Evolutionary conservation across 2,797 vertebrate species (phyloP), one percentile per base, ranked within the genome.

Genomic region (Pachyuromys duprasi): DNA sequence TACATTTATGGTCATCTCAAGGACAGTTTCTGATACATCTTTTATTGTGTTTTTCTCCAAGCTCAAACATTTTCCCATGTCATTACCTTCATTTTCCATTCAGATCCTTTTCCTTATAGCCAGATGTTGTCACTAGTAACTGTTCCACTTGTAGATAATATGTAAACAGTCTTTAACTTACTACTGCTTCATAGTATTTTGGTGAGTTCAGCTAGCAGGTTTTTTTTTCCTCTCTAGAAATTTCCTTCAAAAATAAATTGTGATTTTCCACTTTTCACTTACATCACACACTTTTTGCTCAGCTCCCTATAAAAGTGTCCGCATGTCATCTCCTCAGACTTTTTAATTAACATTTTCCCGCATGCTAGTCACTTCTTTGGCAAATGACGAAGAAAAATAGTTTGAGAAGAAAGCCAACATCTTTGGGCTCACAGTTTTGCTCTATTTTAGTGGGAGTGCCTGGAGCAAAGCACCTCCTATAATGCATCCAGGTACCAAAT

Each of bases 181-280:
- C 15, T 86, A 18, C 62, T 49, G n/a, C 42, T 69, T 87, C 31
- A n/a, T 20, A 28, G 45, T 13, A 65, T 45, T 89, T 75, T 31
- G 49, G 20, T 75, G 39, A 91, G 5, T 60, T 93, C 24, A 57
- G 28, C 31, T 57, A 84, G 5, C 0, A 67, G 2, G 69, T 86
- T 94, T 95, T 11, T 67, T 95, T 93, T 95, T 95, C 53, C 93
- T 92, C 36, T 84, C 42, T 26, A 88, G 82, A 97, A 97, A 88
- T 92, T 75, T 87, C 22, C 17, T 74, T 87, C 49, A 93, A 17
- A 95, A 57, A 69, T 80, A 86, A 92, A 91, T 91, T 72, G 62
- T 31, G 65, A 84, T 62, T 69, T 92, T 3, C 26, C 31, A 31
- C 39, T 78, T 36, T 57, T 28, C 62, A 57, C 24, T 74, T 53